Base-by-base conservation (phyloP, 2,797 vertebrate genomes). In the Danionella dracula region DNA sequence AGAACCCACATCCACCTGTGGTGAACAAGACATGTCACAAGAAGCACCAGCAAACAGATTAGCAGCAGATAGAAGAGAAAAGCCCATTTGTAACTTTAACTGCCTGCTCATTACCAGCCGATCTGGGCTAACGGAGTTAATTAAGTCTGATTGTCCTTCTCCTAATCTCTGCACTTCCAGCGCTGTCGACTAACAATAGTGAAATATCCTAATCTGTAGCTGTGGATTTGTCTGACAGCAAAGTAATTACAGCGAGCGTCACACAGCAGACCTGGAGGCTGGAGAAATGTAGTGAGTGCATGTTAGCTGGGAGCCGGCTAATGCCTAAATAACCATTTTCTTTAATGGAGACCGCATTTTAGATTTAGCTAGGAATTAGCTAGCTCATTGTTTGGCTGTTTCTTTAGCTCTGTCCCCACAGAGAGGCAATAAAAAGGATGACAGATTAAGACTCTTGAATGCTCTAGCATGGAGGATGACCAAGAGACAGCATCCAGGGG, bases 141-240 rank as follows among this genome's bases (percentile, higher is more conserved):
- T 81, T 79, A 78, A 66, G 66, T 68, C 68, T 78, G 50, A 81
- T 79, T 81, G 79, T 78, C 73, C 74, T 53, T 34, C 38, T 4
- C 51, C 74, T 78, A 79, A 81, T 79, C 74, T 75, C 44, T 31
- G 46, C 46, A 68, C 73, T 78, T 64, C 54, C 77, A 79, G 76
- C 65, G 32, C 57, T 66, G 35, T 53, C 64, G 27, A 17, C 34
- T 37, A 66, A 78, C 76, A 75, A 78, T 71, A 41, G 57, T n/a
- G 35, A 31, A 54, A 68, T 62, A 69, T 66, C 64, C 29, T 76
- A 78, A 79, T 79, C 77, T 78, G 65, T 37, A 32, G 55, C 60
- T 19, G 32, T 31, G 70, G 66, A 65, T 72, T 71, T 68, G 70
- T 68, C 66, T 35, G 42, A 66, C 8, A 20, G 65, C 8, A 21